Evolutionary conservation across 53 echinoderm and acorn worm genomes (phyloP).

Genomic region (Pentamera pediparva): DNA sequence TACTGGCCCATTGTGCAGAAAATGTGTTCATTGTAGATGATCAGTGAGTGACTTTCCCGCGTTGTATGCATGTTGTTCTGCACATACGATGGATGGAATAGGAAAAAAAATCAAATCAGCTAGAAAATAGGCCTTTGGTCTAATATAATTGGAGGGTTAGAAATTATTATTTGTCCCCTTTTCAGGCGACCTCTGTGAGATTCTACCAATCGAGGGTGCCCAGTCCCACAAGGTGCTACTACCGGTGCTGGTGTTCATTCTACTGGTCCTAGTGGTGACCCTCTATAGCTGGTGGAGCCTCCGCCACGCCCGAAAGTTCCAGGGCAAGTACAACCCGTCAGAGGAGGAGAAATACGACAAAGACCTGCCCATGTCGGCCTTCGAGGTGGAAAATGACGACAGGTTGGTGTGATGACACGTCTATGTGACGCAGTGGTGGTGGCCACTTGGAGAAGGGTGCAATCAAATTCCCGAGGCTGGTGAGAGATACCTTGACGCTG

Average conservation of each 20-base stretch:
- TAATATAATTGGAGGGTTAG: too few relatives aligned
- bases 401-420: conserved; percentile 64
- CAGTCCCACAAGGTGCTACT: conserved; percentile 42
- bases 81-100: too few relatives aligned
- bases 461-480: neutral
- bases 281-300: conserved; percentile 84
- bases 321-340: conserved; percentile 97
- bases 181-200: conserved; percentile 44
- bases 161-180: too few relatives aligned
- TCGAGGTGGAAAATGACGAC: conserved; percentile 93
- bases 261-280: conserved; percentile 49
- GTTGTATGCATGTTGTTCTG: too few relatives aligned
- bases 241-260: conserved; percentile 54
- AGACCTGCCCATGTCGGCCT: conserved; percentile 80
- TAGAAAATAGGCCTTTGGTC: too few relatives aligned
- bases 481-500: neutral
- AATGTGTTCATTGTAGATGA: too few relatives aligned
- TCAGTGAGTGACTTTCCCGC: too few relatives aligned
- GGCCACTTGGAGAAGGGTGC: neutral
- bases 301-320: conserved; percentile 80
- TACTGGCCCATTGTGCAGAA: too few relatives aligned
- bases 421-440: neutral
- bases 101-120: too few relatives aligned
- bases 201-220: neutral
- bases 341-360: conserved; percentile 76